Conservation (phyloP, 1,140 invertebrate species). For the Helicoverpa zea region DNA sequence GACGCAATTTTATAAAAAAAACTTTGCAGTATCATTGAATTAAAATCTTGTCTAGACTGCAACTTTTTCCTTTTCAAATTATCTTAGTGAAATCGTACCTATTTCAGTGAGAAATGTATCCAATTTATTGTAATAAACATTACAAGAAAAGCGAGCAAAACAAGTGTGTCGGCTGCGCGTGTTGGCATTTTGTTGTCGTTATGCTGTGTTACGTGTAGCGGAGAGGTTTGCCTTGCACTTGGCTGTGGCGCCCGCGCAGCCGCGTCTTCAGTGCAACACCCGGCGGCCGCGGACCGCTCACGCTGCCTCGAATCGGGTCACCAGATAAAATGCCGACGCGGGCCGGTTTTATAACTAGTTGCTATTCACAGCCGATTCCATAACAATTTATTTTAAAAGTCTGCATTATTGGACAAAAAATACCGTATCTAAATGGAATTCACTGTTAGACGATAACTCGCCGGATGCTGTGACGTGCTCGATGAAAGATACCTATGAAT, state of each 20-base stretch:
- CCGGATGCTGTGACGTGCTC: not conserved
- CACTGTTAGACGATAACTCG: slow-evolving; percentile 27
- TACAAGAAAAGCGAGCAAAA: slow-evolving; percentile 45
- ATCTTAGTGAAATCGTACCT: not conserved
- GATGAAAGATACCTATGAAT: slow-evolving; percentile 34
- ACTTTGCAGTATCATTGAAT: not conserved
- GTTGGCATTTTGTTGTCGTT: slow-evolving; percentile 59
- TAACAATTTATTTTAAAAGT: slow-evolving; percentile 37
- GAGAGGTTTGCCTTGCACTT: slow-evolving; percentile 80
- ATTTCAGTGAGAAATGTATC: slow-evolving; percentile 1
- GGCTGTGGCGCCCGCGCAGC: slow-evolving; percentile 55
- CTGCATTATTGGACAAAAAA: slow-evolving; percentile 39
- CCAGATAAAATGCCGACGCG: slow-evolving; percentile 55
- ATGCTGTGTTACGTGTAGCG: slow-evolving; percentile 71
- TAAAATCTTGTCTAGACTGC: not conserved
- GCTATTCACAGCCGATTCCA: slow-evolving; percentile 39
- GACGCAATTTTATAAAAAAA: not conserved
- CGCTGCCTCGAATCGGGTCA: slow-evolving; percentile 61
- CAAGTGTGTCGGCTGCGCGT: slow-evolving; percentile 32
- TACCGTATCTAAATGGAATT: slow-evolving; percentile 38
- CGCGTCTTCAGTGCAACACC: slow-evolving; percentile 81
- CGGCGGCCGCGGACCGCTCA: slow-evolving; percentile 64
- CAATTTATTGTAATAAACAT: slow-evolving; percentile 24
- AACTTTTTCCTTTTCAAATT: not conserved
- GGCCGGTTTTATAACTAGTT: slow-evolving; percentile 52